Base-by-base conservation (phyloP, 2,113 vertebrate species). In the Orcinus orca region DNA sequence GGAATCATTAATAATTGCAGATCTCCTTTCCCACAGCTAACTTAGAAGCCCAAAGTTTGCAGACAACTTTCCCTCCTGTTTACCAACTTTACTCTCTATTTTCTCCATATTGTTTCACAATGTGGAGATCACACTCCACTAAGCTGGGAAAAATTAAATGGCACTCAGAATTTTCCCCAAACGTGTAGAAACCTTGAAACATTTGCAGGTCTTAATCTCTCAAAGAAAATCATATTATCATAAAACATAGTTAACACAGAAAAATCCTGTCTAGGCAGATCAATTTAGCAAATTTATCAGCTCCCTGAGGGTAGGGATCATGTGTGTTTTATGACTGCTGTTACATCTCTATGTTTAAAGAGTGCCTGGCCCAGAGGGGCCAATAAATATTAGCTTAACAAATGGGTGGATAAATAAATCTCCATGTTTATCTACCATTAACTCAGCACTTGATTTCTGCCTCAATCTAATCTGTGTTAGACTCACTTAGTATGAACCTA, bases 401-500 rank as follows among this genome's bases (percentile, higher is more conserved):
- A 95, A 58, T 90, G n/a, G 38, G 14, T 76, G 1, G 74, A 31
- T 55, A 87, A 70, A 84, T 80, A 97, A 88, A 80, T n/a, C 21
- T 76, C 47, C 87, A 14, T 83, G n/a, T 82, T 89, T 77, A 36
- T 79, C 41, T 96, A 31, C 12, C 47, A 85, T 53, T 80, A 93
- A 80, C 15, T 85, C 47, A 90, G 88, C 33, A 83, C 41, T 95
- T 94, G 67, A 94, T 90, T 90, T 92, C 58, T 90, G n/a, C 17
- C 71, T 95, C 33, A 93, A 14, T 93, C 58, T 70, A 44, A 95
- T 93, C 79, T 83, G 23, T 44, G 2, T 73, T 79, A 84, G 79
- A 83, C 41, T 67, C 31, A 81, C n/a, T 93, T 62, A 73, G 31
- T 50, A 91, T 41, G 20, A 68, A 53, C 29, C 25, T 44, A 60